Evolutionary conservation across 2,888 invertebrate genomes (phyloP).

Genomic region (Sarcophaga variegata): DNA sequence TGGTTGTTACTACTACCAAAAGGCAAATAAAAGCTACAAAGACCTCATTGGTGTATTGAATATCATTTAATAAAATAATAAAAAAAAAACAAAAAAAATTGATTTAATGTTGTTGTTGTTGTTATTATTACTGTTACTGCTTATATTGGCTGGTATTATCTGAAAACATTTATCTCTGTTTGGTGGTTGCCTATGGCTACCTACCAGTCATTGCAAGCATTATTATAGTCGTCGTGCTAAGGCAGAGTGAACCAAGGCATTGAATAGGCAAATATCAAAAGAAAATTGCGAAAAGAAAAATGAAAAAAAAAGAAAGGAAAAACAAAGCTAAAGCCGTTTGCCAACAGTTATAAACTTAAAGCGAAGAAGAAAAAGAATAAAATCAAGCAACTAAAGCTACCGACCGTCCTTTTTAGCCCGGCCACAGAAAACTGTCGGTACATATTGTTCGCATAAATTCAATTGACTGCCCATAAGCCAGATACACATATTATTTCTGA

Average conservation of each 20-base stretch:
- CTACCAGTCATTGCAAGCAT: background rate
- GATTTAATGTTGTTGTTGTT: too few species aligned
- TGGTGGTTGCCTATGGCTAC: conserved; percentile 34
- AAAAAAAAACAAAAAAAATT: background rate
- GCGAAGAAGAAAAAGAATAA: too few species aligned
- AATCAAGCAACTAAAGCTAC: background rate
- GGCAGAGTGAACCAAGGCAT: conserved; percentile 25
- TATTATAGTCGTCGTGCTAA: too few species aligned
- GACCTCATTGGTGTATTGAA: conserved; percentile 44
- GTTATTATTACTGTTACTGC: background rate
- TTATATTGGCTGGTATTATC: conserved; percentile 33
- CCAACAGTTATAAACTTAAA: background rate
- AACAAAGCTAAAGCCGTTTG: conserved; percentile 36
- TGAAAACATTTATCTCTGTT: conserved; percentile 51
- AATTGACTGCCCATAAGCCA: background rate
- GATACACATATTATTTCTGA: background rate
- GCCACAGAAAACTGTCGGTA: background rate
- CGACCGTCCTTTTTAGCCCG: background rate
- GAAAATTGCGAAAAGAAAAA: background rate
- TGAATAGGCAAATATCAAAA: conserved; percentile 55
- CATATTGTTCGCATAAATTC: background rate
- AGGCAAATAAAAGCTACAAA: conserved; percentile 14
- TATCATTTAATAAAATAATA: conserved; percentile 32
- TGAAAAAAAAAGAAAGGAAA: background rate
- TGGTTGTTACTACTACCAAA: background rate